Conservation (phyloP, 1,140 invertebrate genomes). For the Neodiprion lecontei region DNA sequence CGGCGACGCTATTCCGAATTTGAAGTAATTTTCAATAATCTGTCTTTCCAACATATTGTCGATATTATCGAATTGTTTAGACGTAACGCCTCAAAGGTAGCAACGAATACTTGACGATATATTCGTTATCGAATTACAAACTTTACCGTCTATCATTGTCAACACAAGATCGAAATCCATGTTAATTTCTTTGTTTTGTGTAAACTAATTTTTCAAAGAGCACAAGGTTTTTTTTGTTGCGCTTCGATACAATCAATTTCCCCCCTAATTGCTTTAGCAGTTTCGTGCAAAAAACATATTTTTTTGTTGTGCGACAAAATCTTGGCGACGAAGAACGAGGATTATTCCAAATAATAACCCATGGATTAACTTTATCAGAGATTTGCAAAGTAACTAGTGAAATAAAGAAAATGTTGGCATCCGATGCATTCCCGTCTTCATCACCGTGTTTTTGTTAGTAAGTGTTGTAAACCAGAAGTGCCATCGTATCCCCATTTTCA, state of each 20-base stretch:
- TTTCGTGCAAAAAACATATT: slow-evolving; percentile 41
- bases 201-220: slow-evolving; percentile 31
- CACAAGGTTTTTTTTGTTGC: slow-evolving; percentile 32
- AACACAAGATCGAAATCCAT: slow-evolving; percentile 41
- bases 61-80: slow-evolving; percentile 53
- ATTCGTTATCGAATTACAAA: slow-evolving; percentile 50
- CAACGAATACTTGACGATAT: slow-evolving; percentile 50
- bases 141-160: slow-evolving; percentile 42
- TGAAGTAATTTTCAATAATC: slow-evolving; percentile 33
- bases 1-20: slow-evolving; percentile 51
- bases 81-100: slow-evolving; percentile 47
- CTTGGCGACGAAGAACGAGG: slow-evolving; percentile 41
- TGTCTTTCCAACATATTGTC: slow-evolving; percentile 28
- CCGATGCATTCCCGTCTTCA: slow-evolving; percentile 23
- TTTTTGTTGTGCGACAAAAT: slow-evolving; percentile 44
- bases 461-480: slow-evolving; percentile 34
- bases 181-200: slow-evolving; percentile 25
- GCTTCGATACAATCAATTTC: slow-evolving; percentile 37
- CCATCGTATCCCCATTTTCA: slow-evolving; percentile 49
- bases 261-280: slow-evolving; percentile 31
- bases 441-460: slow-evolving; percentile 45
- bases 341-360: slow-evolving; percentile 43
- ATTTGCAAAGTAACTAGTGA: slow-evolving; percentile 42
- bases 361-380: slow-evolving; percentile 20
- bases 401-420: slow-evolving; percentile 39